These are phyloP conservation scores for Helogale parvula DNA, from an alignment of 2,113 vertebrate genomes.

Conservation along the genomic window DNA sequence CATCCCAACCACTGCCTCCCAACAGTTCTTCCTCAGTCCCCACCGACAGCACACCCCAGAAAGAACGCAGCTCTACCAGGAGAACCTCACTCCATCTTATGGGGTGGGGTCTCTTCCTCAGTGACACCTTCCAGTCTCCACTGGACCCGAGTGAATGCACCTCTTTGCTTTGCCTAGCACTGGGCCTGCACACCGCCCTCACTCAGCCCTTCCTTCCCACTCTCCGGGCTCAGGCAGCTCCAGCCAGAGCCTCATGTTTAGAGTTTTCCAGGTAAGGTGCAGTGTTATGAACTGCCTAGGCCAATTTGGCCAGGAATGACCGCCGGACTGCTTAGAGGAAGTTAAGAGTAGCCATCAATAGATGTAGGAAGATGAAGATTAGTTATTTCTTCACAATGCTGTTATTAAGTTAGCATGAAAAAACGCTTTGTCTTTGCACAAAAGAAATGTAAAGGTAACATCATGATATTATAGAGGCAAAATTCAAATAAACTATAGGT, in stretches of 20 bases:
- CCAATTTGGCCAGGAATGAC: neutral
- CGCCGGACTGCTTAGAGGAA: neutral
- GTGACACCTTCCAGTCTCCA: neutral
- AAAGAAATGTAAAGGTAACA: neutral
- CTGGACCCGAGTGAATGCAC: accelerated
- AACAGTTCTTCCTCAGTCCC: neutral
- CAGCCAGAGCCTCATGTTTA: neutral
- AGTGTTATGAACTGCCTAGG: neutral
- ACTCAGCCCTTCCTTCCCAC: neutral
- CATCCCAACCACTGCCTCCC: neutral
- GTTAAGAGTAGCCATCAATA: neutral
- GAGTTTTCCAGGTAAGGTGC: neutral
- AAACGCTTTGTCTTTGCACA: neutral
- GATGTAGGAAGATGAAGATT: neutral
- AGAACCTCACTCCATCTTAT: neutral
- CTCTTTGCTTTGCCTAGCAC: neutral
- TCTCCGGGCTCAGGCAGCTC: neutral
- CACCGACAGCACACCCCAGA: neutral
- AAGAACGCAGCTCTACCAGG: neutral
- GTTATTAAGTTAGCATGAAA: neutral
- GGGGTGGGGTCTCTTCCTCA: neutral
- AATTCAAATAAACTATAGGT: neutral
- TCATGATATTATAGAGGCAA: neutral
- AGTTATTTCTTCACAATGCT: neutral
- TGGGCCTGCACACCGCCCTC: neutral